Conservation (phyloP, 2,888 invertebrate species). For the Heteromurus nitidus region DNA sequence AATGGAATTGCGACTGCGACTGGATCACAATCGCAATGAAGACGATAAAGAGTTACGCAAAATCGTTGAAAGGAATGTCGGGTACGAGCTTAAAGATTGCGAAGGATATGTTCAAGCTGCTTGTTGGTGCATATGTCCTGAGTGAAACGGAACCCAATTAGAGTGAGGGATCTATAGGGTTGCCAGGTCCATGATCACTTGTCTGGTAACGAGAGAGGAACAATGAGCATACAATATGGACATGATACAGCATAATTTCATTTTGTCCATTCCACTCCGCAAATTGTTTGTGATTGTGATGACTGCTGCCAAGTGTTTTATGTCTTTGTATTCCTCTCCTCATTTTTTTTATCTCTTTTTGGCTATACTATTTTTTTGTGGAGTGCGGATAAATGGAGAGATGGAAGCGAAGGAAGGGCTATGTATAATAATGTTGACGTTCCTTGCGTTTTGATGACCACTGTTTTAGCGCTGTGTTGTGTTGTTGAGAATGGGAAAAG, state of each 20-base stretch:
- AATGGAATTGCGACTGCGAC: slow-evolving; percentile 29
- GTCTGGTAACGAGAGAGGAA: background rate
- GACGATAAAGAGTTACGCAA: too few species aligned
- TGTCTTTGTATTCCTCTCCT: slow-evolving; percentile 5
- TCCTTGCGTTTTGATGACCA: slow-evolving; percentile 33
- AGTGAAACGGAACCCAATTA: too few species aligned
- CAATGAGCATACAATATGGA: too few species aligned
- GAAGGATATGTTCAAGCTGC: too few species aligned
- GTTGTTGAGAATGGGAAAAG: slow-evolving; percentile 51
- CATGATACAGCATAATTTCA: slow-evolving; percentile 23
- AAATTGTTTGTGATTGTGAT: slow-evolving; percentile 45
- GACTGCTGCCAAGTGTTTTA: slow-evolving; percentile 34
- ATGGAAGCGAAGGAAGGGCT: slow-evolving; percentile 8
- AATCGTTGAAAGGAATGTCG: too few species aligned
- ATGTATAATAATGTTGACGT: slow-evolving; percentile 22
- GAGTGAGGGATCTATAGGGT: too few species aligned
- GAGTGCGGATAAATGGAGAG: too few species aligned
- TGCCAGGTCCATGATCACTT: background rate
- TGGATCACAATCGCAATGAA: background rate
- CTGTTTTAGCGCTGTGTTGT: slow-evolving; percentile 34
- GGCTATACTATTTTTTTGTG: slow-evolving; percentile 7
- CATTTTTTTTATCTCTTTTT: background rate
- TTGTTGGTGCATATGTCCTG: too few species aligned
- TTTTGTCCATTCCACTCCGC: slow-evolving; percentile 44
- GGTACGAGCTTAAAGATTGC: too few species aligned